These are phyloP conservation scores for Dicranocentrus wangi DNA, from an alignment of 2,888 invertebrate species.

Conservation along the genomic window DNA sequence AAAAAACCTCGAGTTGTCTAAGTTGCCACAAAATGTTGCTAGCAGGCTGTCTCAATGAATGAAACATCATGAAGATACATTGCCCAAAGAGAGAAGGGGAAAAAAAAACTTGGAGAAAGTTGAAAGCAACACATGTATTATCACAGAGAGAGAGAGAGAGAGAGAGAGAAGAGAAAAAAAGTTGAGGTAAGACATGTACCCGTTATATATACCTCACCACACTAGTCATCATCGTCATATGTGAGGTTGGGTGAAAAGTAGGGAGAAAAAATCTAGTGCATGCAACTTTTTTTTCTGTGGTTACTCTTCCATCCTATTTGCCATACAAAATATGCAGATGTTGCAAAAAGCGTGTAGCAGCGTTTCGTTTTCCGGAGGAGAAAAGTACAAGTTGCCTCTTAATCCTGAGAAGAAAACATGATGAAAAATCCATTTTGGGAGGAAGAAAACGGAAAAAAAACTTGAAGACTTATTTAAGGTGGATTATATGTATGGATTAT, in stretches of 20 bases:
- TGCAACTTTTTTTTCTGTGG: constrained; percentile 34
- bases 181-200: constrained; percentile 27
- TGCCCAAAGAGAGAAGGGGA: constrained; percentile 22
- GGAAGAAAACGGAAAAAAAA: neutral
- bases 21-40: constrained; percentile 51
- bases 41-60: constrained; percentile 42
- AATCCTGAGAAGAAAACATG: constrained; percentile 39
- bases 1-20: constrained; percentile 47
- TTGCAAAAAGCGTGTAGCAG: constrained; percentile 5
- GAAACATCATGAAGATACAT: constrained; percentile 56
- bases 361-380: neutral
- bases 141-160: no score
- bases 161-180: no score
- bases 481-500: no score
- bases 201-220: neutral
- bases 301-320: no score
- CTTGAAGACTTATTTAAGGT: neutral
- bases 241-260: constrained; percentile 1
- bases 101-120: constrained; percentile 32
- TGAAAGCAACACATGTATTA: constrained; percentile 54
- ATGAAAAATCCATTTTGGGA: constrained; percentile 45
- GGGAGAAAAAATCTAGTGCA: constrained; percentile 18
- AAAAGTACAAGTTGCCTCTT: constrained; percentile 30
- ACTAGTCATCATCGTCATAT: constrained; percentile 25
- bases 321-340: constrained; percentile 14